Evolutionary conservation across 2,888 invertebrate species (phyloP).

Genomic region (Rhingia rostrata): DNA sequence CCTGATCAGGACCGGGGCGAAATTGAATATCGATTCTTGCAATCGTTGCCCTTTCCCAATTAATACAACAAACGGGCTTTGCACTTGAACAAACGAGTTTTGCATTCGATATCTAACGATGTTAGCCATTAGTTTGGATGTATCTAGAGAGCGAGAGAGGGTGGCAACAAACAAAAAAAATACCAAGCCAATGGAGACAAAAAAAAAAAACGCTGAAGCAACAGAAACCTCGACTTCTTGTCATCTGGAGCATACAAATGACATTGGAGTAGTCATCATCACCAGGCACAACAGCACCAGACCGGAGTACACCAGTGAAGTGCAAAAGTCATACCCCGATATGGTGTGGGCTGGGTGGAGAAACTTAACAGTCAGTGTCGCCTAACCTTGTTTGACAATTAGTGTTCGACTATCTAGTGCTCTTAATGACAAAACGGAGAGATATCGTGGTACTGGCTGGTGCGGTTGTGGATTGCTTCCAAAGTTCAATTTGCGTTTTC

Average conservation of each 20-base stretch:
- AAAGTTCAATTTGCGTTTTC: conserved; percentile 68
- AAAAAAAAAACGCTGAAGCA: conserved; percentile 38
- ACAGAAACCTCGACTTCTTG: conserved; percentile 58
- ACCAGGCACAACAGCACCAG: conserved; percentile 13
- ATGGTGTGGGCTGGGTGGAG: conserved; percentile 16
- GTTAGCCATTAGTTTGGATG: conserved; percentile 70
- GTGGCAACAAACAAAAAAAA: conserved; percentile 21
- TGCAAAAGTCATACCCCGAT: conserved; percentile 25
- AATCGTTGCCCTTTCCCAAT: conserved; percentile 70
- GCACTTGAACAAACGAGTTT: conserved; percentile 71
- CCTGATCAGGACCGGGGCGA: conserved; percentile 1
- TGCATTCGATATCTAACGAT: conserved; percentile 73
- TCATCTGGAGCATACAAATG: conserved; percentile 63
- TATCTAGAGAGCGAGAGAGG: background rate
- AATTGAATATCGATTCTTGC: conserved; percentile 71
- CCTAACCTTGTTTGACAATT: conserved; percentile 71
- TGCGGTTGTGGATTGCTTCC: background rate
- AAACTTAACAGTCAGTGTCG: conserved; percentile 58
- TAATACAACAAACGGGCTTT: conserved; percentile 68
- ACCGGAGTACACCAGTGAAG: conserved; percentile 15
- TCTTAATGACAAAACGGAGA: conserved; percentile 58
- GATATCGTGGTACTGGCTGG: conserved; percentile 15
- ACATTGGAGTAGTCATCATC: conserved; percentile 54
- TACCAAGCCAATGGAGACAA: conserved; percentile 26
- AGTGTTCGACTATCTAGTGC: conserved; percentile 65